A percentile compares a stretch with the other conserved stretches of the same genome.
phyloP scores from a whole-genome alignment of 2,797 vertebrate species.

The Molossus molossus region DNA sequence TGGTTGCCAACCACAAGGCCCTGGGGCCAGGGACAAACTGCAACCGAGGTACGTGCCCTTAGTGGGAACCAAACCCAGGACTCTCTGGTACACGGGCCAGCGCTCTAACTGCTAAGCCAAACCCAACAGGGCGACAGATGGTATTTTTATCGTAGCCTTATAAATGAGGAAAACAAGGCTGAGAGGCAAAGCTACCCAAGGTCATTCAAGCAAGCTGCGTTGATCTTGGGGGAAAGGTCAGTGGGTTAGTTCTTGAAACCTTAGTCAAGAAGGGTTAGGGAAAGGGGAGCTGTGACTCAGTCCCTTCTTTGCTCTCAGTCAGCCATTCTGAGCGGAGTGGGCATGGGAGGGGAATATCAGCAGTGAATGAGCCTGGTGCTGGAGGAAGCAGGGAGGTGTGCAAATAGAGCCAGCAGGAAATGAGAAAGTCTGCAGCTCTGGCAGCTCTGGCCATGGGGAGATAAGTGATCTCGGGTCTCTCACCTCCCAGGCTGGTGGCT shows the following conservation, averaged over 20 bases:
- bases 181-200: background rate
- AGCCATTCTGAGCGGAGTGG: background rate
- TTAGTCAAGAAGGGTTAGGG: background rate
- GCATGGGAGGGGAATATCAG: background rate
- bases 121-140: background rate
- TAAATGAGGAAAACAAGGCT: constrained; percentile 1
- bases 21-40: too few relatives aligned
- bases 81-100: too few relatives aligned
- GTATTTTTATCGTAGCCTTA: constrained; percentile 53
- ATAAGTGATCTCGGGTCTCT: constrained; percentile 47
- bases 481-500: background rate
- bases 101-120: too few relatives aligned
- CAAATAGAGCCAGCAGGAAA: constrained; percentile 81
- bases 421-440: constrained; percentile 50
- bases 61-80: too few relatives aligned
- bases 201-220: background rate
- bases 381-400: constrained; percentile 39
- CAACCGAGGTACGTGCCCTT: too few relatives aligned
- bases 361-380: background rate
- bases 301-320: background rate
- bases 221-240: background rate
- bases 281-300: constrained; percentile 49
- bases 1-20: too few relatives aligned
- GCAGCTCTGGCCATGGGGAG: background rate
- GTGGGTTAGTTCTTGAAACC: background rate